These are phyloP conservation scores for Athene cunicularia DNA, from an alignment of 2,113 vertebrate genomes.

Conservation along the genomic window DNA sequence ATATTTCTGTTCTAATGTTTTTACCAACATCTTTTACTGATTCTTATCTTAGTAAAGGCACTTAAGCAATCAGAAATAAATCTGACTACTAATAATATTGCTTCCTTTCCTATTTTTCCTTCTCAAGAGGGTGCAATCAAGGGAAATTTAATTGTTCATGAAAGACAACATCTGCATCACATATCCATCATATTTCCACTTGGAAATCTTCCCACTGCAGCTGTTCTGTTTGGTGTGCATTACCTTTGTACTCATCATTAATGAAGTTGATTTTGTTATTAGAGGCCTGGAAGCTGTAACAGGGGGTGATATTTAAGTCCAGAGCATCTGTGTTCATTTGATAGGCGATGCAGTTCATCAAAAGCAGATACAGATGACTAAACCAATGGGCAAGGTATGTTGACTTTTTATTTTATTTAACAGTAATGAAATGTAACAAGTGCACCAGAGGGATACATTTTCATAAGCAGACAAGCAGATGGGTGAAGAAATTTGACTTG, in stretches of 20 bases:
- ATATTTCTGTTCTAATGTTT: neutral
- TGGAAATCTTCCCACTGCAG: neutral
- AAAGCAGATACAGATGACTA: neutral
- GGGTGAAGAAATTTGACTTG: constrained; percentile 60
- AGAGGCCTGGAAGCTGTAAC: neutral
- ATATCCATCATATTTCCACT: neutral
- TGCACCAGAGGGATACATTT: constrained; percentile 45
- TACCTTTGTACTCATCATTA: neutral
- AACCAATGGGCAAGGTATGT: constrained; percentile 1
- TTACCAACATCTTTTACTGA: neutral
- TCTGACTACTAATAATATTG: neutral
- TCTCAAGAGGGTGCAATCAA: neutral
- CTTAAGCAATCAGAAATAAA: neutral
- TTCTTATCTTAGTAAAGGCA: neutral
- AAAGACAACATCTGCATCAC: constrained; percentile 3
- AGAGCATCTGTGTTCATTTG: neutral
- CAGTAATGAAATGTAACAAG: constrained; percentile 42
- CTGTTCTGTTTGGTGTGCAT: neutral
- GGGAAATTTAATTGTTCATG: constrained; percentile 38
- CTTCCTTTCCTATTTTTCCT: neutral
- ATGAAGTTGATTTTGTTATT: neutral
- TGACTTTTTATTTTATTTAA: constrained; percentile 34
- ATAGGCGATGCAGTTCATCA: neutral
- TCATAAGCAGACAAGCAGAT: constrained; percentile 60
- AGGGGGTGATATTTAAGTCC: neutral